Conservation (phyloP, 2,888 invertebrate species). For the Ditylenchus weischeri region DNA sequence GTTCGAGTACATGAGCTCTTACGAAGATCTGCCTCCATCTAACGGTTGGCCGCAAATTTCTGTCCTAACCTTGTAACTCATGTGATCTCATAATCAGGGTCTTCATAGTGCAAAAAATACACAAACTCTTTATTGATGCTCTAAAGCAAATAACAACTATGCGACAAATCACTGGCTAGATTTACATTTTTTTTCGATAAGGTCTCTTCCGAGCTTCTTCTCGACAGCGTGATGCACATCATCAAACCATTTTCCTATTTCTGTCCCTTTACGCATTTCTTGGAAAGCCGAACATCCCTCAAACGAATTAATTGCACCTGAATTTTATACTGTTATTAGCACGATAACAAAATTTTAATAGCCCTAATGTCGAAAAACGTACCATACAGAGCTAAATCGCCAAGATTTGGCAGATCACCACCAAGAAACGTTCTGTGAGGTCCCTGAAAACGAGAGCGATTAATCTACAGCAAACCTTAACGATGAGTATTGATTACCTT, state of each 20-base stretch:
- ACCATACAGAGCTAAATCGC: conserved; percentile 69
- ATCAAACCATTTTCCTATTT: conserved; percentile 48
- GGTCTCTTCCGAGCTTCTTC: conserved; percentile 15
- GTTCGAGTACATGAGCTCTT: no score
- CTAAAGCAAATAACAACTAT: neutral
- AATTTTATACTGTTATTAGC: neutral
- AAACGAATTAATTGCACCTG: conserved; percentile 55
- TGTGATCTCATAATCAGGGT: neutral
- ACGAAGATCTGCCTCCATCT: no score
- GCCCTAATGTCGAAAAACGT: conserved; percentile 42
- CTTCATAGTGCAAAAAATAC: neutral
- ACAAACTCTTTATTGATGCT: no score
- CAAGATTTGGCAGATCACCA: conserved; percentile 79
- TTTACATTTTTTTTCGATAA: conserved; percentile 19
- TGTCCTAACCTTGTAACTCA: no score
- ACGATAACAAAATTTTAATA: conserved; percentile 28
- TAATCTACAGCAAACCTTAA: conserved; percentile 61
- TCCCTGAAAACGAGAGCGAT: conserved; percentile 67
- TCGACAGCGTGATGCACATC: conserved; percentile 38
- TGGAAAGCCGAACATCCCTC: conserved; percentile 52
- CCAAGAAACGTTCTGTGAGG: conserved; percentile 76
- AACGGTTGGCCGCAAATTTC: no score
- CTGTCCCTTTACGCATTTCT: conserved; percentile 45
- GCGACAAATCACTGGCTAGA: neutral
- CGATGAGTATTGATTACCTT: neutral